Base-by-base conservation (phyloP, 1,140 invertebrate species). In the Nephila pilipes region DNA sequence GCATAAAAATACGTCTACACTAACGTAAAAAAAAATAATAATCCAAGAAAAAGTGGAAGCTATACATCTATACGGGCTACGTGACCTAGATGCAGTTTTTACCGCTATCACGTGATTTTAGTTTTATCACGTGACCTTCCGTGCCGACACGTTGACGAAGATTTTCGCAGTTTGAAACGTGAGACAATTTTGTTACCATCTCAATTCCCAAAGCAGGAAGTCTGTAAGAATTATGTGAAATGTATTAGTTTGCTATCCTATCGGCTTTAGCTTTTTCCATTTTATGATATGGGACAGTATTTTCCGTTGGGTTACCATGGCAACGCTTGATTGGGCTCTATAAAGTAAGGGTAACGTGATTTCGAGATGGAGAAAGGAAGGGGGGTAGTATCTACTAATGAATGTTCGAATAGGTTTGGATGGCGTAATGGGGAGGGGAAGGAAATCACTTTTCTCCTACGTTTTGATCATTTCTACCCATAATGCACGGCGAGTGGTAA, bases 121-220 rank as follows among this genome's bases (percentile, higher is more conserved):
- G 46, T 46, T 20, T n/a, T 54, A 46, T 38, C 80, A 83, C 83
- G 83, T 85, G 83, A 85, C 32, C 32, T 36, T 60, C n/a, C 25
- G 54, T 22, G 57, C 25, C n/a, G 22, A 57, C 83, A 85, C 83
- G 83, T 85, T 85, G 83, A 85, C 83, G 83, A 60, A 63, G 57
- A 85, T 85, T 85, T 85, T 85, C 83, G 83, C 29, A 85, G 57
- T 85, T 85, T 85, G 57, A 85, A 85, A 60, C 57, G 57, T 85
- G 83, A 85, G 83, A 58, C 57, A 85, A 60, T 63, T 85, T 85
- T 85, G 57, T 85, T 85, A 38, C 57, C 55, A 63, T 85, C 57
- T 58, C 83, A 60, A 85, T 63, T 63, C 83, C 57, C 32, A 16
- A 29, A 85, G 18, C 83, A 60, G 29, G 55, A 85, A 85, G 83